Conservation (phyloP, 2,888 invertebrate species). For the Hemicrepidius hirtus region DNA sequence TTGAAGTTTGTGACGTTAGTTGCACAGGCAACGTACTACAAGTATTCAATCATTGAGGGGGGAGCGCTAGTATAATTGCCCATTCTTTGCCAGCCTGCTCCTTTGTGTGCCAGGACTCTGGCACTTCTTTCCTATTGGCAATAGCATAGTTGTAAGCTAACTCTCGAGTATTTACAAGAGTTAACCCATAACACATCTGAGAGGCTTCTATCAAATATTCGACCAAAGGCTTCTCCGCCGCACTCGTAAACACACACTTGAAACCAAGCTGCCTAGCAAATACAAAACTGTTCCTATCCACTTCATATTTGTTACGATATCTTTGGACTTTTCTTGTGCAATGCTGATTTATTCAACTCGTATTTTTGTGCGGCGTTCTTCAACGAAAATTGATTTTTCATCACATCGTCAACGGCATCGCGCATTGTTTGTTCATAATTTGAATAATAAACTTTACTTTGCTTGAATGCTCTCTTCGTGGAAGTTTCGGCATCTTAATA, state of each 20-base stretch:
- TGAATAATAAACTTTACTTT: not conserved
- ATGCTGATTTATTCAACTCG: not conserved
- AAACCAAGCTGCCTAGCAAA: slow-evolving; percentile 16
- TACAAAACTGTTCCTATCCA: not conserved
- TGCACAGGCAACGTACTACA: no score
- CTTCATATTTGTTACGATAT: not conserved
- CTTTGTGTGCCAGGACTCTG: not conserved
- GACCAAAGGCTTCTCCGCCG: not conserved
- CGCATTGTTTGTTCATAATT: not conserved
- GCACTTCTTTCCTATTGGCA: slow-evolving; percentile 3
- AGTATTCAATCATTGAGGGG: no score
- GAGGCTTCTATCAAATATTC: slow-evolving; percentile 17
- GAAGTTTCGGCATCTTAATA: not conserved
- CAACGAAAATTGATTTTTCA: not conserved
- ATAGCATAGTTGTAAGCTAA: slow-evolving; percentile 17
- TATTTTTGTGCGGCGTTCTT: not conserved
- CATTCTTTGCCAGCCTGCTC: not conserved
- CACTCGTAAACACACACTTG: not conserved
- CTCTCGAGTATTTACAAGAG: slow-evolving; percentile 1
- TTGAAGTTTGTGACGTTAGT: no score
- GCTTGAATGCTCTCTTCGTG: not conserved
- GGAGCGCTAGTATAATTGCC: no score
- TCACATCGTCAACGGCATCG: not conserved
- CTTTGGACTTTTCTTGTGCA: not conserved
- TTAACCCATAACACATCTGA: slow-evolving; percentile 23